Conservation (phyloP, 92 coral and sea anemone genomes). For the Muricea muricata region DNA sequence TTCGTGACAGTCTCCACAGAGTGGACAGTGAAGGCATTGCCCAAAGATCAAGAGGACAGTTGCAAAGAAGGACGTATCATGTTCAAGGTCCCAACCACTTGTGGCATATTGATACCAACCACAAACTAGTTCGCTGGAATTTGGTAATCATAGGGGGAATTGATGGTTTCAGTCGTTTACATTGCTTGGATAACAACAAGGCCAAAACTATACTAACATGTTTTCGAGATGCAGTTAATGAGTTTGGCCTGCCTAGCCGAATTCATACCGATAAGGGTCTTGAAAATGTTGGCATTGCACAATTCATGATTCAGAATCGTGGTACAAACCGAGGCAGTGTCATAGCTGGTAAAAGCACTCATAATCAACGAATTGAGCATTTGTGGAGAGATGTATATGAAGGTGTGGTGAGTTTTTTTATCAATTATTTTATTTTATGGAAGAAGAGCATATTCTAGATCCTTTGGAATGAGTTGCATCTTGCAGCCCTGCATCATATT, state of each 20-base stretch:
- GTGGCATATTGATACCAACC: slow-evolving; percentile 52
- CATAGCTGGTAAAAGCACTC: slow-evolving; percentile 54
- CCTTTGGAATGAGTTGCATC: slow-evolving; percentile 63
- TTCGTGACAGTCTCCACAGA: not conserved
- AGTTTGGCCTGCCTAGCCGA: slow-evolving; percentile 48
- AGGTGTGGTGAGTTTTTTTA: slow-evolving; percentile 65
- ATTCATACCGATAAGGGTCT: too few relatives aligned
- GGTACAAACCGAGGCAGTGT: slow-evolving; percentile 58
- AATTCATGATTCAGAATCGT: slow-evolving; percentile 51
- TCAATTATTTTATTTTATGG: slow-evolving; percentile 60
- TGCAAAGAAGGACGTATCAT: slow-evolving; percentile 50
- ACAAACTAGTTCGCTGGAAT: slow-evolving; percentile 47
- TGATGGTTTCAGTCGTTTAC: slow-evolving; percentile 54
- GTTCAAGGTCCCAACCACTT: slow-evolving; percentile 55
- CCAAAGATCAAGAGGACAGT: too few relatives aligned
- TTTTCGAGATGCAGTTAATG: slow-evolving; percentile 16
- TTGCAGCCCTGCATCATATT: slow-evolving; percentile 72
- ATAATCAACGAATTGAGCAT: slow-evolving; percentile 63
- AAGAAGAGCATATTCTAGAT: slow-evolving; percentile 52
- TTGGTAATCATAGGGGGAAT: slow-evolving; percentile 45
- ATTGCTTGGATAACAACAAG: slow-evolving; percentile 55
- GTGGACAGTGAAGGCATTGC: not conserved
- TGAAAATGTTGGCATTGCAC: slow-evolving; percentile 53
- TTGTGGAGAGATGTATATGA: slow-evolving; percentile 68
- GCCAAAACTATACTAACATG: slow-evolving; percentile 41